phyloP scores from a whole-genome alignment of 1,140 invertebrate species.

The Papilio glaucus region DNA sequence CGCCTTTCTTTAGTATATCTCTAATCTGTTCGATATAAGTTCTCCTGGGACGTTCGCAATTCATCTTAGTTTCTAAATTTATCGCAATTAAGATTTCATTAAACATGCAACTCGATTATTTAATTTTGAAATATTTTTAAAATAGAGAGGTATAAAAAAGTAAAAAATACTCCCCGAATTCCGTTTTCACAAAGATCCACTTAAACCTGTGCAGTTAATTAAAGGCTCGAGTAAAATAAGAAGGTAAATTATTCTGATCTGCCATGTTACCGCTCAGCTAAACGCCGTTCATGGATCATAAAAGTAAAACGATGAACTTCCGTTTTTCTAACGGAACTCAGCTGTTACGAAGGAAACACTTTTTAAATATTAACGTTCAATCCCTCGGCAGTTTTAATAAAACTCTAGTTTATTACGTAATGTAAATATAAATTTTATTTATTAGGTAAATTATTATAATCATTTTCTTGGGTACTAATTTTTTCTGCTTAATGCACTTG shows the following conservation, averaged over 20 bases:
- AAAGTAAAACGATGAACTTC: constrained; percentile 32
- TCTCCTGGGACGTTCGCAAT: too few relatives aligned
- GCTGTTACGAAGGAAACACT: neutral
- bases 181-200: constrained; percentile 21
- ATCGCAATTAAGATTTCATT: neutral
- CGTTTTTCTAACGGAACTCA: constrained; percentile 15
- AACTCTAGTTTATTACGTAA: neutral
- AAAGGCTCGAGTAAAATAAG: constrained; percentile 32
- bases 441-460: neutral
- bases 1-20: too few relatives aligned
- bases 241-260: constrained; percentile 26
- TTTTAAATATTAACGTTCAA: constrained; percentile 18
- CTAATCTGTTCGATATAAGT: too few relatives aligned
- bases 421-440: constrained; percentile 1
- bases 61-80: neutral
- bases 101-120: neutral
- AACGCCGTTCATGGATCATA: constrained; percentile 30
- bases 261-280: constrained; percentile 18
- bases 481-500: neutral
- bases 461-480: neutral
- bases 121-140: neutral
- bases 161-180: neutral
- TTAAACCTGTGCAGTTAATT: constrained; percentile 33
- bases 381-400: constrained; percentile 1
- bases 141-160: neutral